Conservation (phyloP, 2,797 vertebrate species). For the Ptychadena robeensis region DNA sequence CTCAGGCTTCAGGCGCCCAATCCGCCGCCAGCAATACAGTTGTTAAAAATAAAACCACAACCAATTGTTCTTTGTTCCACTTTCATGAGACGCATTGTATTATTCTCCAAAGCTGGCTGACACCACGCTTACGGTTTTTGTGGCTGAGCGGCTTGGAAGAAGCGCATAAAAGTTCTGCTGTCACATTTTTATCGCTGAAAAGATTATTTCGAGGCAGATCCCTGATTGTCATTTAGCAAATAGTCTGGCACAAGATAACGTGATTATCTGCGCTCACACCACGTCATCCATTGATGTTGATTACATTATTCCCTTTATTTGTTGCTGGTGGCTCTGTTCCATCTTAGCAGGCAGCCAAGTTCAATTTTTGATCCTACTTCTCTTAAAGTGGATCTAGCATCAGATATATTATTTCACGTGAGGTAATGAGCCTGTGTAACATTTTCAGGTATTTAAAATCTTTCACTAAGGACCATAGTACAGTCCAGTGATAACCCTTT, state of each 20-base stretch:
- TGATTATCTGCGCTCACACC: conserved; percentile 12
- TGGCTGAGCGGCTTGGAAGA: neutral
- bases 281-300: neutral
- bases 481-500: neutral
- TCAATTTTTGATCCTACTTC: neutral
- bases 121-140: neutral
- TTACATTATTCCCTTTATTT: neutral
- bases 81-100: conserved; percentile 15
- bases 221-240: conserved; percentile 26
- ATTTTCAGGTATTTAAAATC: neutral
- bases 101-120: conserved; percentile 7
- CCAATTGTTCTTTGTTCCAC: neutral
- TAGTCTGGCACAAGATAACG: neutral
- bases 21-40: conserved; percentile 6
- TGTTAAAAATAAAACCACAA: conserved; percentile 24
- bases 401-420: neutral
- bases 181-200: conserved; percentile 13
- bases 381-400: neutral
- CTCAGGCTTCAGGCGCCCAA: neutral
- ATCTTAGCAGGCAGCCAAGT: neutral
- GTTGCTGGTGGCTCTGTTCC: neutral
- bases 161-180: neutral
- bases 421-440: too few relatives aligned
- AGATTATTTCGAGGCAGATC: conserved; percentile 23
- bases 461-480: neutral